These are phyloP conservation scores for Toxotes jaculatrix DNA, from an alignment of 2,113 vertebrate species.

Conservation along the genomic window DNA sequence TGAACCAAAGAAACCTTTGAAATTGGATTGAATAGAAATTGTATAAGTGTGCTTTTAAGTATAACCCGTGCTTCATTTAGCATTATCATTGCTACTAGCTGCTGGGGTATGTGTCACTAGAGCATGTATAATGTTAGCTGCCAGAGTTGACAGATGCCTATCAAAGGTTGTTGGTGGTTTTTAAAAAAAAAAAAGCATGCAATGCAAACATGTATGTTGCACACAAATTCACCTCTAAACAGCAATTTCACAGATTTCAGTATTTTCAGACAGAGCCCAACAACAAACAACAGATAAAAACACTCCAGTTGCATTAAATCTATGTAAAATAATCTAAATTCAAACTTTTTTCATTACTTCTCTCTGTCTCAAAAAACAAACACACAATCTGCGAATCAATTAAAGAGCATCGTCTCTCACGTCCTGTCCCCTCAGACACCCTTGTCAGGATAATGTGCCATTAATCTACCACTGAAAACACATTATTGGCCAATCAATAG, in stretches of 20 bases:
- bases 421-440: constrained; percentile 82
- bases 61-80: too few species aligned
- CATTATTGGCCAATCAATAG: constrained; percentile 82
- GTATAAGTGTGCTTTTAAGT: too few species aligned
- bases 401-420: constrained; percentile 72
- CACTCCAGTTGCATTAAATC: not conserved
- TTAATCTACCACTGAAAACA: constrained; percentile 80
- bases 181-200: not conserved
- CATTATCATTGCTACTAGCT: too few species aligned
- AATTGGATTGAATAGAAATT: too few species aligned
- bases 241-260: not conserved
- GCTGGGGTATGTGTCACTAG: too few species aligned
- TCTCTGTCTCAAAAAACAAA: not conserved
- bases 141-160: not conserved
- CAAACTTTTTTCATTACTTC: not conserved
- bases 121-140: too few species aligned
- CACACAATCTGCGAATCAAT: constrained; percentile 61
- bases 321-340: not conserved
- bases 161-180: not conserved
- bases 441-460: constrained; percentile 80
- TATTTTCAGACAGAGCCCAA: not conserved
- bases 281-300: not conserved
- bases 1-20: too few species aligned
- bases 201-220: not conserved
- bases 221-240: not conserved